Evolutionary conservation across 2,113 vertebrate genomes (phyloP), one percentile per base, ranked within the genome.

Genomic region (Saguinus imperator): DNA sequence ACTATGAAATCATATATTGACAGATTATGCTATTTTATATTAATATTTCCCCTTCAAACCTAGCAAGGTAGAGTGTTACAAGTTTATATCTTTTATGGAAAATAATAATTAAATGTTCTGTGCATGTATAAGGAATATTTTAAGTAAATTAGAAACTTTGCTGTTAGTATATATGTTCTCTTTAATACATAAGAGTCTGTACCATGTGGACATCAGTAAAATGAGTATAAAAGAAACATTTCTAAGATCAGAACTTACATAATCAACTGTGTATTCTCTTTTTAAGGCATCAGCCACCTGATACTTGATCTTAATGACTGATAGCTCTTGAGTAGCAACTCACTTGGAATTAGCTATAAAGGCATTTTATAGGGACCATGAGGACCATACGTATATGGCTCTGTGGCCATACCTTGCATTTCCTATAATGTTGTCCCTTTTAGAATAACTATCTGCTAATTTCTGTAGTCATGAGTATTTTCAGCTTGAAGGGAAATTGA

Each of bases 401-500:
- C 57, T 94, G 32, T 17, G 37, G 17, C 35, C 25, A 58, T n/a
- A 85, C 5, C n/a, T 86, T 93, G 83, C 87, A 92, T 96, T 76
- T 87, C 57, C 91, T 72, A 10, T 37, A 29, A 57, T 94, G 37
- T 79, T 57, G 89, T 75, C 23, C 68, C 55, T 66, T 88, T 95
- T 14, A 79, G 29, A 76, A 20, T 95, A 89, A 40, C 43, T 87
- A 20, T 50, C 57, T 82, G 81, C 32, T 64, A 32, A 17, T 83
- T 82, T 91, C 20, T 91, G 35, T 12, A 96, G 21, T 8, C 45
- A 52, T 52, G 37, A 4, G 68, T 89, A 89, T 45, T 58, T 90
- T 75, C 64, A 91, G 21, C 76, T 91, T 86, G n/a, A 86, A 89
- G 72, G 23, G 66, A 94, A 97, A 68, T 81, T 87, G 72, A 6